Percentiles rank a stretch among this genome's conserved stretches.
phyloP scores from a whole-genome alignment of 2,888 invertebrate species.

The Escarpia spicata region DNA sequence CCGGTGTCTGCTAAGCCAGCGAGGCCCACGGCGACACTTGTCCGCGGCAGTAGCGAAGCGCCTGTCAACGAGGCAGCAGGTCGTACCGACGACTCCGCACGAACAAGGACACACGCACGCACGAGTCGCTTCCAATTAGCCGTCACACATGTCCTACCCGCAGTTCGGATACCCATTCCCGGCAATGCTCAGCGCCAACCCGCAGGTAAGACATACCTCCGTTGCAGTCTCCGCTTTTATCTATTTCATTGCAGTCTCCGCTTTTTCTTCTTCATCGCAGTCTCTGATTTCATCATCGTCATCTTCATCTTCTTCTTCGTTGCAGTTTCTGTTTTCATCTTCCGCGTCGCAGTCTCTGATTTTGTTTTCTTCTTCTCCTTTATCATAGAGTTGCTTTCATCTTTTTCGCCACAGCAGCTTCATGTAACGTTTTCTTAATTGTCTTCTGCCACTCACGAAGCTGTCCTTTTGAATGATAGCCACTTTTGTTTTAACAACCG shows the following conservation, averaged over 20 bases:
- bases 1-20: background rate
- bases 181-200: background rate
- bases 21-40: background rate
- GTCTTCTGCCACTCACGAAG: background rate
- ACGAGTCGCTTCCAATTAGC: conserved; percentile 9
- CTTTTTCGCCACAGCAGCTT: background rate
- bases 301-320: no score
- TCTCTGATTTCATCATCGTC: no score
- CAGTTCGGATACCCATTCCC: conserved; percentile 6
- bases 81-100: background rate
- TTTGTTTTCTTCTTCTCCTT: no score
- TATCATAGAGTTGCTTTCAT: no score
- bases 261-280: no score
- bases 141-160: background rate
- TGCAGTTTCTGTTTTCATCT: no score
- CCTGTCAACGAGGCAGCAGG: background rate
- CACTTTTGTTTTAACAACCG: background rate
- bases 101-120: background rate
- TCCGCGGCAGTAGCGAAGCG: background rate
- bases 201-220: background rate
- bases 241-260: background rate
- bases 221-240: background rate
- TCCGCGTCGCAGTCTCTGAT: no score
- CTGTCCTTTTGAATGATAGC: background rate
- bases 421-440: background rate